Conservation (phyloP, 2,113 vertebrate species). For the Otis tarda region DNA sequence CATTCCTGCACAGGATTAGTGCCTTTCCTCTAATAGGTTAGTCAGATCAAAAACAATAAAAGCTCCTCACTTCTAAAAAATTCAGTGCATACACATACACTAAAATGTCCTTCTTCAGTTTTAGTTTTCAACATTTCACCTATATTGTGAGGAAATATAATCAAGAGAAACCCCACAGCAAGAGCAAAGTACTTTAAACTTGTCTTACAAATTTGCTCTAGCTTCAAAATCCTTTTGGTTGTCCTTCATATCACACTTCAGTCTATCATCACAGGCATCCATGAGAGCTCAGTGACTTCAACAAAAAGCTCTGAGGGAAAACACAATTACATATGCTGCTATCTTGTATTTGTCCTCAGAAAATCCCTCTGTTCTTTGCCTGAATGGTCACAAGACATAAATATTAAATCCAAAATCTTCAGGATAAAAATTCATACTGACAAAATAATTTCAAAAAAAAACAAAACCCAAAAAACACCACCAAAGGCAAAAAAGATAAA, state of each 20-base stretch:
- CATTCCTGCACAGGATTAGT: neutral
- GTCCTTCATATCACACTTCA: neutral
- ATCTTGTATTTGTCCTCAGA: neutral
- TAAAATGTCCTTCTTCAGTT: neutral
- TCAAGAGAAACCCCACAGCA: neutral
- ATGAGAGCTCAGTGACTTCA: neutral
- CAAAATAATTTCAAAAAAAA: neutral
- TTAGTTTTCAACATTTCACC: neutral
- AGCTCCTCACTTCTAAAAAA: neutral
- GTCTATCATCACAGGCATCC: neutral
- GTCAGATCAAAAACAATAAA: neutral
- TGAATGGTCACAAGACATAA: neutral
- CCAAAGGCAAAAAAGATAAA: neutral
- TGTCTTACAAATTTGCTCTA: neutral
- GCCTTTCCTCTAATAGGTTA: neutral
- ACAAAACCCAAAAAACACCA: neutral
- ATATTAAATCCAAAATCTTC: conserved; percentile 1
- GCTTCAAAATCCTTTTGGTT: neutral
- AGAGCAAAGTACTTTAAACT: neutral
- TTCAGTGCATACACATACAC: neutral
- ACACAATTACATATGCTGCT: neutral
- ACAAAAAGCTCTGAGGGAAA: neutral
- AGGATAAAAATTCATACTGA: neutral
- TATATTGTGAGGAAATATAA: neutral
- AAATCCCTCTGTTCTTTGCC: conserved; percentile 8